These are phyloP conservation scores for Acanthacorydalis orientalis DNA, from an alignment of 2,888 invertebrate genomes.

Conservation along the genomic window DNA sequence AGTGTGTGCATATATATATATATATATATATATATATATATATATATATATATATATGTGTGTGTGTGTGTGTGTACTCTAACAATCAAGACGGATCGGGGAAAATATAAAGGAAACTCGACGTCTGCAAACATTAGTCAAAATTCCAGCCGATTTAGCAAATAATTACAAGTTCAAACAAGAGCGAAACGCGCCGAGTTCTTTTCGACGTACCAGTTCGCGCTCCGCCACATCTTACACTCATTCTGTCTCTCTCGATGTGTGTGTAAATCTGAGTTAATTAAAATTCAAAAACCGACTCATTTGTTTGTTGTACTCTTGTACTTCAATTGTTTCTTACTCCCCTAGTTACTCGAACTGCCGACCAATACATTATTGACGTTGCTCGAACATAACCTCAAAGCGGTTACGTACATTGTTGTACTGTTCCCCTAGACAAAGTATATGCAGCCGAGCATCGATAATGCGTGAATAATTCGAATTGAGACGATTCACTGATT, in stretches of 20 bases:
- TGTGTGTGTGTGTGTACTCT: no score
- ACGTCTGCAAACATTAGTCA: constrained; percentile 1
- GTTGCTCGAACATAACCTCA: no score
- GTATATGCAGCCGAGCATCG: not conserved
- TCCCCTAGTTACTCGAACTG: not conserved
- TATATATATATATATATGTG: no score
- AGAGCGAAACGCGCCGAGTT: no score
- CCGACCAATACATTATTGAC: not conserved
- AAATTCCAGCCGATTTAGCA: constrained; percentile 3
- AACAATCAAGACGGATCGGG: not conserved
- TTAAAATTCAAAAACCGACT: constrained; percentile 2
- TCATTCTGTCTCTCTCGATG: no score
- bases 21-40: no score
- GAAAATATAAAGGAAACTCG: not conserved
- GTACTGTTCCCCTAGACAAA: no score
- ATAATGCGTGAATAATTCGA: constrained; percentile 2
- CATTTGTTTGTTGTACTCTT: constrained; percentile 1
- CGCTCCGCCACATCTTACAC: no score
- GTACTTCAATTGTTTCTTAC: constrained; percentile 1
- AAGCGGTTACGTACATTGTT: no score
- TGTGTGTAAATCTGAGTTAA: constrained; percentile 1
- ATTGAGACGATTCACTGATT: not conserved
- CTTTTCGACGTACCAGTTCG: no score
- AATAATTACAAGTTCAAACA: constrained; percentile 2
- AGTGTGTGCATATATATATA: no score